Evolutionary conservation across 1,140 invertebrate genomes (phyloP).

Genomic region (Microplitis mediator): DNA sequence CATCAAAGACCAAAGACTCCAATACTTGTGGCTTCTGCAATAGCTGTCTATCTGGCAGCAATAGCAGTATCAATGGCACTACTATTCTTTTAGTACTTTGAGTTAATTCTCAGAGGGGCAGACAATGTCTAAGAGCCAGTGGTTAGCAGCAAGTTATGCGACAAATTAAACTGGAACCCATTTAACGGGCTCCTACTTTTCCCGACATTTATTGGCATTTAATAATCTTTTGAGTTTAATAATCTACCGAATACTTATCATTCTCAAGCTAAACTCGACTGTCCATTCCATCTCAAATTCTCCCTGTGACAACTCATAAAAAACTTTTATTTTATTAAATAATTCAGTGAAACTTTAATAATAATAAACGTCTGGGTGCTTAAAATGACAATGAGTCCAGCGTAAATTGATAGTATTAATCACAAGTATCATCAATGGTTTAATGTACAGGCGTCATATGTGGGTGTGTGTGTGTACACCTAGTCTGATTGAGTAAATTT

Average conservation of each 20-base stretch:
- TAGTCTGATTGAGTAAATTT: constrained; percentile 4
- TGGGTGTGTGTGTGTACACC: background rate
- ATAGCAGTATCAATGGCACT: background rate
- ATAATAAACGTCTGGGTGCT: too few species aligned
- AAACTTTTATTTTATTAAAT: too few species aligned
- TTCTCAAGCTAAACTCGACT: background rate
- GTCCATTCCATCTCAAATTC: too few species aligned
- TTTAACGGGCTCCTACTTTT: background rate
- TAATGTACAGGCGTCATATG: too few species aligned
- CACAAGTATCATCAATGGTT: too few species aligned
- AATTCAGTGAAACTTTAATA: too few species aligned
- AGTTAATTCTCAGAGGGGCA: too few species aligned
- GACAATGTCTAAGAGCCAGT: background rate
- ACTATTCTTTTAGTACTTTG: background rate
- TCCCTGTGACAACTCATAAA: too few species aligned
- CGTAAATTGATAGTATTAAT: background rate
- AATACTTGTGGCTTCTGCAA: too few species aligned
- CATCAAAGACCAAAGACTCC: too few species aligned
- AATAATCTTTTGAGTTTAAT: constrained; percentile 21
- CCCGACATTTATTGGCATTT: constrained; percentile 17
- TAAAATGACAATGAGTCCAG: background rate
- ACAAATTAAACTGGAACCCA: constrained; percentile 24
- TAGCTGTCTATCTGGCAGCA: background rate
- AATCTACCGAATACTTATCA: background rate
- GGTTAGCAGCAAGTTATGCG: constrained; percentile 20